Evolutionary conservation across 2,113 vertebrate genomes (phyloP).

Genomic region (Struthio camelus): DNA sequence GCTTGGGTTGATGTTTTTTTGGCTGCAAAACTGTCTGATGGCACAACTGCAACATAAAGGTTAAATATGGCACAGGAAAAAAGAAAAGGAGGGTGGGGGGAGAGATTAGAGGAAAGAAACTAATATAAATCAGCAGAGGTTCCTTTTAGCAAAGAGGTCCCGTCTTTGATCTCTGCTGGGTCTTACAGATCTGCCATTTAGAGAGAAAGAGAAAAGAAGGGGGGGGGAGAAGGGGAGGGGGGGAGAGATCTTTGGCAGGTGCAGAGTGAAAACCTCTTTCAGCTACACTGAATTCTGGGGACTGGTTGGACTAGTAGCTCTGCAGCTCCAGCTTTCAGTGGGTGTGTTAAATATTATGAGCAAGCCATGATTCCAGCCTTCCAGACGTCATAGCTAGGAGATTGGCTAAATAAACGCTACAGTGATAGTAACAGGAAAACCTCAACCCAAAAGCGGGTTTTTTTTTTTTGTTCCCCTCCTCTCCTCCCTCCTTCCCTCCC

Average conservation of each 20-base stretch:
- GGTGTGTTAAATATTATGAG: conserved; percentile 92
- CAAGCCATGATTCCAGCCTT: conserved; percentile 87
- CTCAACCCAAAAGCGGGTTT: conserved; percentile 56
- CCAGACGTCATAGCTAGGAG: conserved; percentile 88
- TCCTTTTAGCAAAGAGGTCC: conserved; percentile 50
- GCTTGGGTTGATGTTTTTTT: conserved; percentile 20
- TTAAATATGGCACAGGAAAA: conserved; percentile 59
- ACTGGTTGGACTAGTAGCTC: conserved; percentile 70
- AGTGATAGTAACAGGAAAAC: conserved; percentile 82
- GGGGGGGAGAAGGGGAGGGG: neutral
- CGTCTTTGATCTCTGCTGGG: conserved; percentile 52
- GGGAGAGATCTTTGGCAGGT: conserved; percentile 76
- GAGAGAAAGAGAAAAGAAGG: neutral
- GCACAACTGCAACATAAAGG: conserved; percentile 69
- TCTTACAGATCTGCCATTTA: conserved; percentile 49
- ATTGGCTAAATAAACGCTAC: conserved; percentile 88
- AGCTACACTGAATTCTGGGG: conserved; percentile 64
- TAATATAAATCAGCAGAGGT: conserved; percentile 52
- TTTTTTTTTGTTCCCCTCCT: conserved; percentile 21
- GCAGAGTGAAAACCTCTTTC: conserved; percentile 70
- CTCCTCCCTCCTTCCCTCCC: conserved; percentile 56
- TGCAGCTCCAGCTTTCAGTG: conserved; percentile 73
- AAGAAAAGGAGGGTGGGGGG: neutral
- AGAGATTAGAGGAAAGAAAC: conserved; percentile 30
- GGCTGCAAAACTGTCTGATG: conserved; percentile 66